A percentile compares a stretch with the other conserved stretches of the same genome.
phyloP scores from a whole-genome alignment of 2,113 vertebrate species.

The Scomber japonicus region DNA sequence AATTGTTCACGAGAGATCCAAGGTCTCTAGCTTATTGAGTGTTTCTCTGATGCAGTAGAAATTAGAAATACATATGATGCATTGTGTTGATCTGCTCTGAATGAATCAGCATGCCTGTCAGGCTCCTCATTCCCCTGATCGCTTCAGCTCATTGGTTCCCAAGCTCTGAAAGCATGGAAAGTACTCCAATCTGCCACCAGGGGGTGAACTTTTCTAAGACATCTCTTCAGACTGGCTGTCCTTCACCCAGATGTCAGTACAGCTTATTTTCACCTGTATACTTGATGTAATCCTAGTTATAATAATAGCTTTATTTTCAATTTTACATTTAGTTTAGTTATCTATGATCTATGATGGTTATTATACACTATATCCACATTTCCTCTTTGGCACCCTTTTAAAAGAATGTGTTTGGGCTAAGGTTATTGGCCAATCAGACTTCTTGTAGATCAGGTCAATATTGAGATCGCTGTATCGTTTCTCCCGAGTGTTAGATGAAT shows the following conservation, averaged over 20 bases:
- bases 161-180: background rate
- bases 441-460: background rate
- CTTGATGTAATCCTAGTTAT: slow-evolving; percentile 17
- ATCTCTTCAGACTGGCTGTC: slow-evolving; percentile 41
- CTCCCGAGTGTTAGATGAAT: background rate
- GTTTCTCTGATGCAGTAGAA: slow-evolving; percentile 12
- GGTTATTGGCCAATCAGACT: background rate
- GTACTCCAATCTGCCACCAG: slow-evolving; percentile 68
- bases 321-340: background rate
- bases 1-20: background rate
- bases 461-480: background rate
- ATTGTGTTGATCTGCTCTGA: slow-evolving; percentile 29
- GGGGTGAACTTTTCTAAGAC: slow-evolving; percentile 76
- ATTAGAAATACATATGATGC: slow-evolving; percentile 35
- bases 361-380: background rate
- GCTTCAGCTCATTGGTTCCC: background rate
- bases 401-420: background rate
- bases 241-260: slow-evolving; percentile 19
- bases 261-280: background rate
- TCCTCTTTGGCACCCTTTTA: background rate
- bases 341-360: background rate
- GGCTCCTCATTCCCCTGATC: slow-evolving; percentile 11
- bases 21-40: slow-evolving; percentile 23
- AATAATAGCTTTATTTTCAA: background rate
- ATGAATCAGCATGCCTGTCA: slow-evolving; percentile 42